phyloP scores from a whole-genome alignment of 2,888 invertebrate genomes.

The Poecilus cupreus region DNA sequence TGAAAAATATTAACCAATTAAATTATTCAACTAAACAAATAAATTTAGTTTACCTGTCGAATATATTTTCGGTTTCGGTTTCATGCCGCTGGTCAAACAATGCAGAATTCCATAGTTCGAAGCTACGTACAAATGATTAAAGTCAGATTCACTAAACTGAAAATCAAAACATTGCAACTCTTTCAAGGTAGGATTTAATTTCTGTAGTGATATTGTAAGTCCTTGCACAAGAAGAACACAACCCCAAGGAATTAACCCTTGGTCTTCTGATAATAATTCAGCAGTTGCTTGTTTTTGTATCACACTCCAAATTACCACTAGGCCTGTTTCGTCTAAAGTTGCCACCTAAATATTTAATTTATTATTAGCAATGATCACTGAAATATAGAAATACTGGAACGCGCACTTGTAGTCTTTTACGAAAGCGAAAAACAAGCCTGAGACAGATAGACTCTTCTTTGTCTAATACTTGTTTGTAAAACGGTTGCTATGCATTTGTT shows the following conservation, averaged over 20 bases:
- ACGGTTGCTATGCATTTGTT: too few species aligned
- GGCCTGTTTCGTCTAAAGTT: constrained; percentile 74
- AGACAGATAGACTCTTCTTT: too few species aligned
- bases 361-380: neutral
- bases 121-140: constrained; percentile 72
- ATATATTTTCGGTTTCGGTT: constrained; percentile 67
- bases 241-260: constrained; percentile 71
- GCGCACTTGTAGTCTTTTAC: too few species aligned
- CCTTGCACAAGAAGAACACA: constrained; percentile 72
- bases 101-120: constrained; percentile 74
- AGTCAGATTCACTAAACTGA: constrained; percentile 70
- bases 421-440: too few species aligned
- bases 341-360: constrained; percentile 71
- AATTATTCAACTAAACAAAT: constrained; percentile 44
- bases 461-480: too few species aligned
- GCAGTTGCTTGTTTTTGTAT: constrained; percentile 65
- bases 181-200: constrained; percentile 66
- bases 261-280: constrained; percentile 64
- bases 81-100: constrained; percentile 67
- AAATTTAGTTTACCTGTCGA: constrained; percentile 61
- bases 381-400: too few species aligned
- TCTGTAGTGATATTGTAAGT: constrained; percentile 68
- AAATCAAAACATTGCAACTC: constrained; percentile 71
- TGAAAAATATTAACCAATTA: constrained; percentile 63
- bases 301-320: constrained; percentile 74